Base-by-base conservation (phyloP, 1,140 invertebrate genomes). In the Tribolium castaneum region DNA sequence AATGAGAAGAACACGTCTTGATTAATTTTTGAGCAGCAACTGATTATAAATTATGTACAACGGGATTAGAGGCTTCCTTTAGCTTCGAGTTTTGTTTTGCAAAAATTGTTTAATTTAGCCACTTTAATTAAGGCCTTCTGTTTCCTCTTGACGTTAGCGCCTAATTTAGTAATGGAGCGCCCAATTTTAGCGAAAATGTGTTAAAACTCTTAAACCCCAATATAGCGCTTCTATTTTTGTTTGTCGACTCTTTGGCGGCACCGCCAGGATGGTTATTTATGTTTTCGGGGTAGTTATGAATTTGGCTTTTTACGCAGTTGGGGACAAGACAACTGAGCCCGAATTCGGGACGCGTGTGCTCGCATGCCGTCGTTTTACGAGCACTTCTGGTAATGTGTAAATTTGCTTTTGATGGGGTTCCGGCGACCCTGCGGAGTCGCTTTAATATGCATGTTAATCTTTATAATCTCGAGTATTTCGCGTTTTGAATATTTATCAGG, bases 391-490 rank as follows among this genome's bases (percentile, higher is more conserved):
- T 66, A 30, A 66, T 35, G 59, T 66, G 59, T 66, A 66, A 66
- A 66, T 66, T 66, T 14, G 25, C 59, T 66, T 66, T 66, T 66
- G 59, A 66, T 66, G 59, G 19, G 59, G 59, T 66, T 66, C 59
- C 59, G 59, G 10, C 59, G 59, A 30, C 59, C 30, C 59, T 66
- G 59, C 14, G 59, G 59, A 66, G 25, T 66, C 59, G 16, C 59
- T 35, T 66, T 66, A 66, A 66, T 66, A 66, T 66, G 59, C 59
- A 66, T 66, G 59, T 66, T 66, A 66, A 66, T 66, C 59, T 66
- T 66, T 66, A 66, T 66, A 66, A 66, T 66, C 59, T 66, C 3
- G 59, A 66, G 59, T 66, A 66, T 66, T 66, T 30, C 59, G 30
- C 59, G 59, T 66, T 66, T 34, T 66, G 59, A 66, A 66, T 66